Conservation (phyloP, 2,888 invertebrate species). For the Drosophila aldrichi region DNA sequence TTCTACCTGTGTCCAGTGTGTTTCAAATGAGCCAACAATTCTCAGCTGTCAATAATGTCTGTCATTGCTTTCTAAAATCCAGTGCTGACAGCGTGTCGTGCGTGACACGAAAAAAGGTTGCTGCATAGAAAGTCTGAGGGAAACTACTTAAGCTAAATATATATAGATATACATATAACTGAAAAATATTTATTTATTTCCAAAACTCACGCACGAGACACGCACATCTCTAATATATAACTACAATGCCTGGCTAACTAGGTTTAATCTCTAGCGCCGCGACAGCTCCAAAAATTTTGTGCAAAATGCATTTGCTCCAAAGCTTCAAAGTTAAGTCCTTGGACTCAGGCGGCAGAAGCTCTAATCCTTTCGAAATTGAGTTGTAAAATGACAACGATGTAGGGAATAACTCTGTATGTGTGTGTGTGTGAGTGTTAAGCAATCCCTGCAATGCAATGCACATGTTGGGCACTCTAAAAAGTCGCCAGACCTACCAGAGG, state of each 20-base stretch:
- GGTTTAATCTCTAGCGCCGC: not conserved
- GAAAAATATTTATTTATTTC: too few relatives aligned
- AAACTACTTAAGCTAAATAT: too few relatives aligned
- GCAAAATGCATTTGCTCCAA: conserved; percentile 13
- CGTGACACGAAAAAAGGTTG: too few relatives aligned
- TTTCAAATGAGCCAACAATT: conserved; percentile 74
- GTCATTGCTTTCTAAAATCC: conserved; percentile 47
- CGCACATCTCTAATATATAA: not conserved
- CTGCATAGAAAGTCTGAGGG: too few relatives aligned
- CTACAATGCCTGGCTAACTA: not conserved
- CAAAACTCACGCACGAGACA: not conserved
- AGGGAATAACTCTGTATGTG: conserved; percentile 23
- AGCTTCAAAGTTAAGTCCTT: conserved; percentile 45
- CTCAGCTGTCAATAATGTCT: conserved; percentile 80
- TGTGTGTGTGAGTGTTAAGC: conserved; percentile 6
- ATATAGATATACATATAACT: not conserved
- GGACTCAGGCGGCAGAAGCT: conserved; percentile 25
- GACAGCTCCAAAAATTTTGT: conserved; percentile 3
- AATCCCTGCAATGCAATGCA: conserved; percentile 49
- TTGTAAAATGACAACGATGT: conserved; percentile 49
- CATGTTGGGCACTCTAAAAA: conserved; percentile 34
- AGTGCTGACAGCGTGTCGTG: not conserved
- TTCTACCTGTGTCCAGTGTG: conserved; percentile 62
- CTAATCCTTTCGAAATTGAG: conserved; percentile 64
- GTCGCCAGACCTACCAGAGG: conserved; percentile 20